phyloP scores from a whole-genome alignment of 1,140 invertebrate species.

The Atopsyche davidsoni region DNA sequence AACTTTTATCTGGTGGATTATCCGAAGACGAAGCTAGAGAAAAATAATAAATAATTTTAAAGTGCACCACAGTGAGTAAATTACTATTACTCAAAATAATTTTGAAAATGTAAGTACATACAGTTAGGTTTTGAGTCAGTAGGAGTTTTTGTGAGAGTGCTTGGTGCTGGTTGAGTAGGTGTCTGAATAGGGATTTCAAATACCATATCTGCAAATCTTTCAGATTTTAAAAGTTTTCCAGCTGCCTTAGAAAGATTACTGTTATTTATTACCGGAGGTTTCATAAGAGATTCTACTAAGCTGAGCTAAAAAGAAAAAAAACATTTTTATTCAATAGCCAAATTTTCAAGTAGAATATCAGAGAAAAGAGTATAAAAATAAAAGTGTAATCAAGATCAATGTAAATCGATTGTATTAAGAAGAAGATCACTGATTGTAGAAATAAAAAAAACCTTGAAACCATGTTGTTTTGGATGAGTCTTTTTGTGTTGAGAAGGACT shows the following conservation, averaged over 20 bases:
- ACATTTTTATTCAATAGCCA: too few species aligned
- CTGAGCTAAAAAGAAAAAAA: constrained; percentile 46
- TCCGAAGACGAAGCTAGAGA: constrained; percentile 1
- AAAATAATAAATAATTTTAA: not conserved
- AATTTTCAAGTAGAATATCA: not conserved
- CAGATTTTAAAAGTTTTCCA: constrained; percentile 44
- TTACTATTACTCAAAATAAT: not conserved
- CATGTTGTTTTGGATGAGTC: constrained; percentile 10
- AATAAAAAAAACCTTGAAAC: constrained; percentile 16
- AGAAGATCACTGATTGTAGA: too few species aligned
- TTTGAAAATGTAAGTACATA: constrained; percentile 4
- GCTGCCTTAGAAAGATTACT: constrained; percentile 50
- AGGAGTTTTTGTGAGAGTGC: not conserved
- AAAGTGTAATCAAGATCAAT: not conserved
- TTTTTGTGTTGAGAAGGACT: constrained; percentile 1
- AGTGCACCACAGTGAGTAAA: too few species aligned
- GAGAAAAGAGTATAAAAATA: not conserved
- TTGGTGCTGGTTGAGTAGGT: constrained; percentile 3
- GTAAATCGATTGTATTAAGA: not conserved
- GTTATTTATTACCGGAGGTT: constrained; percentile 46
- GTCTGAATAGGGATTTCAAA: constrained; percentile 49
- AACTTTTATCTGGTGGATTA: not conserved
- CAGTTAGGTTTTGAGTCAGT: constrained; percentile 4
- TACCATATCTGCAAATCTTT: constrained; percentile 51
- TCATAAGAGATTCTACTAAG: constrained; percentile 52